Evolutionary conservation across 2,113 vertebrate species (phyloP), one percentile per base, ranked within the genome.

Genomic region (pig (Sus scrofa)): DNA sequence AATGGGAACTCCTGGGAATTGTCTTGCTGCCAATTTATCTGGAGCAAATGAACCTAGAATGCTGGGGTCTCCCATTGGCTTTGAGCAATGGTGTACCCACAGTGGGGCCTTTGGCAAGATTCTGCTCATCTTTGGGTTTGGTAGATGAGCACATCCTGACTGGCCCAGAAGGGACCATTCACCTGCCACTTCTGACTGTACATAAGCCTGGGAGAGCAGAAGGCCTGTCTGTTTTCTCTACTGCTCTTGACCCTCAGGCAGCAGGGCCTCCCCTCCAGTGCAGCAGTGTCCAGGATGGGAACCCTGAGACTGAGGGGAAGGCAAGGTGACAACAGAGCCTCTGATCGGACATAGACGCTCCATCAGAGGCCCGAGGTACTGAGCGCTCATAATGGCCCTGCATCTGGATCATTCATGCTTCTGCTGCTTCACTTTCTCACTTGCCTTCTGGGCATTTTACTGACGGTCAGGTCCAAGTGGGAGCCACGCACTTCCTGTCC

Each of bases 121-220:
- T 30, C 24, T 13, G 30, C 26, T 50, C 19, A 32, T 12, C 50
- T 7, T 18, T n/a, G 27, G 32, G 24, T n/a, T 27, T 4, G 0
- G 37, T 14, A 20, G 30, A 27, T 9, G 5, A 54, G 37, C 26
- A 15, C 3, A 24, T 14, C 19, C 10, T 50, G 4, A 32, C 3
- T 5, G 56, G 27, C 58, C 30, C 50, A 16, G 62, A 22, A 71
- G 27, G n/a, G 19, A 27, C 24, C 44, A 97, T 97, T 60, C 52
- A 88, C 97, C 7, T 98, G 99, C 99, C 83, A 79, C 96, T 98
- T 99, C 99, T 8, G 99, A 99, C 96, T 99, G 99, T n/a, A 99
- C 99, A 0, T 99, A 99, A 9, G 97, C 1, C 44, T 99, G 98
- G 1, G 92, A 34, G 93, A 99, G 98, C 71, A 97, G 87, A 67